Percentiles rank a stretch among this genome's conserved stretches.
Conservation (phyloP, 2,888 invertebrate species). For the Drosophila pseudotakahashii region DNA sequence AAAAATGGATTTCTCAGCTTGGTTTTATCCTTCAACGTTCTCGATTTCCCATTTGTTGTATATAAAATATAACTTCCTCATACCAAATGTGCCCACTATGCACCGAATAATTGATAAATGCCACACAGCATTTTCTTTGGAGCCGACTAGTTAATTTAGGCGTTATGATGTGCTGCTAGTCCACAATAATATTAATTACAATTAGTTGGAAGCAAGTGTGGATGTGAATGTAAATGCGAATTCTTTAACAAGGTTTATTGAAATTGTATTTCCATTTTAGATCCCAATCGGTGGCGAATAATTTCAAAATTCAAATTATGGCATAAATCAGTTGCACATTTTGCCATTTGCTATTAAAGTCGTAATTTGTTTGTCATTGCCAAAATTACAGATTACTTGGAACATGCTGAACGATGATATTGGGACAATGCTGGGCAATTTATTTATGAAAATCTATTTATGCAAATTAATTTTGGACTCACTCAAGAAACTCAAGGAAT, state of each 20-base stretch:
- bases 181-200: conserved; percentile 19
- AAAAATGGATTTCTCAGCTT: too few species aligned
- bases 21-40: too few species aligned
- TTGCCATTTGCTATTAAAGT: conserved; percentile 14
- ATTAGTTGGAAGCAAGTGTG: neutral
- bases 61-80: too few species aligned
- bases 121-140: conserved; percentile 2
- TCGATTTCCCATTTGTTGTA: too few species aligned
- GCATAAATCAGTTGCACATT: conserved; percentile 37
- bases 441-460: conserved; percentile 22
- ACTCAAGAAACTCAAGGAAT: neutral
- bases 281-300: conserved; percentile 13
- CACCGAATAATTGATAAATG: conserved; percentile 6
- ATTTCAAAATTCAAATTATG: conserved; percentile 4
- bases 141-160: neutral
- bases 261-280: conserved; percentile 19
- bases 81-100: neutral
- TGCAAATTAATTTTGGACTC: conserved; percentile 31
- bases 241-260: conserved; percentile 20
- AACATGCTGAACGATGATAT: neutral
- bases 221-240: conserved; percentile 3
- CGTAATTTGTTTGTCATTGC: conserved; percentile 15
- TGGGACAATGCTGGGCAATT: conserved; percentile 26
- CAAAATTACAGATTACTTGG: conserved; percentile 28
- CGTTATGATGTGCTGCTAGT: conserved; percentile 3